Percentiles rank a stretch among this genome's conserved stretches.
phyloP scores from a whole-genome alignment of 30 jellyfish, hydroid and myxozoan species.

The Pseudorhiza aurosa region DNA sequence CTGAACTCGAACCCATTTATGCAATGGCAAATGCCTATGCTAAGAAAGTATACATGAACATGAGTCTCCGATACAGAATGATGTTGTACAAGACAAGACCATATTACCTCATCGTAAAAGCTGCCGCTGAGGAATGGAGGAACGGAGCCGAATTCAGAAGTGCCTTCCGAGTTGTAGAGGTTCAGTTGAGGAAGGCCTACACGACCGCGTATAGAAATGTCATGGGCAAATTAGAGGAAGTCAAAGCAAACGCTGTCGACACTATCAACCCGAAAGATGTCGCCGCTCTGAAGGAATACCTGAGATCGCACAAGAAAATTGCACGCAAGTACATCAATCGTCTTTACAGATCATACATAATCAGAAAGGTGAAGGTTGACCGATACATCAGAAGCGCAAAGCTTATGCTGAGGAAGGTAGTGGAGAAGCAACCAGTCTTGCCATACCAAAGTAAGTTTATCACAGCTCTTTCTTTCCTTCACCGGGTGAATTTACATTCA shows the following conservation, averaged over 20 bases:
- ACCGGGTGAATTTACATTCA: too few species aligned
- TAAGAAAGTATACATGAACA: not conserved
- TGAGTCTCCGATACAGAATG: slow-evolving; percentile 13
- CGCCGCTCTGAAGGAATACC: slow-evolving; percentile 39
- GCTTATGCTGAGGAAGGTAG: slow-evolving; percentile 23
- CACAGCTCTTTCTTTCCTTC: too few species aligned
- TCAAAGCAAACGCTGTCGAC: slow-evolving; percentile 6
- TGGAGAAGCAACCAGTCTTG: slow-evolving; percentile 22
- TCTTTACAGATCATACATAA: slow-evolving; percentile 29
- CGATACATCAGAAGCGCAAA: slow-evolving; percentile 26
- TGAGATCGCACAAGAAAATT: slow-evolving; percentile 39
- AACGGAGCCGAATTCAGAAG: slow-evolving; percentile 73
- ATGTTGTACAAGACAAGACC: slow-evolving; percentile 51
- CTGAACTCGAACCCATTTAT: slow-evolving; percentile 41
- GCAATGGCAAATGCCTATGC: slow-evolving; percentile 29
- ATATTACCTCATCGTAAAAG: slow-evolving; percentile 59
- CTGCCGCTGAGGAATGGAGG: slow-evolving; percentile 55
- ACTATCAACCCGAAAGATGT: slow-evolving; percentile 49
- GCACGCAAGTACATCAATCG: slow-evolving; percentile 65
- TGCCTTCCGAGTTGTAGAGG: slow-evolving; percentile 70
- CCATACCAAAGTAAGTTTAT: slow-evolving; percentile 65
- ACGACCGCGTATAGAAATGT: slow-evolving; percentile 1
- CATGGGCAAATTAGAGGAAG: slow-evolving; percentile 23
- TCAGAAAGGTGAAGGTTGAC: slow-evolving; percentile 46
- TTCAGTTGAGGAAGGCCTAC: slow-evolving; percentile 69